Evolutionary conservation across 2,797 vertebrate genomes (phyloP).

Genomic region (Peromyscus melanophrys): DNA sequence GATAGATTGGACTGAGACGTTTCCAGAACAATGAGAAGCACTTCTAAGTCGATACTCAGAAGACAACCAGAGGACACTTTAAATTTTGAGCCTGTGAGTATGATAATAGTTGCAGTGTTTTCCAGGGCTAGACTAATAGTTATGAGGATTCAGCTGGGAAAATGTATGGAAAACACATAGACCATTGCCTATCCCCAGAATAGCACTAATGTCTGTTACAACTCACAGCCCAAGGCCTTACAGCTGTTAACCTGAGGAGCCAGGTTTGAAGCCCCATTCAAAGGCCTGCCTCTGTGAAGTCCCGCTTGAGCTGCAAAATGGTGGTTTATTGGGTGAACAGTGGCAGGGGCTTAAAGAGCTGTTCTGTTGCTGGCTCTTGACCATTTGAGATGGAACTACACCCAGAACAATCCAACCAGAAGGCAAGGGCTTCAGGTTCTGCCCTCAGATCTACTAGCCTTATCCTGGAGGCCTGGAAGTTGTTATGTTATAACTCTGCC

Average conservation of each 20-base stretch:
- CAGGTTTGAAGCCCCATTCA: background rate
- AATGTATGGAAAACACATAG: background rate
- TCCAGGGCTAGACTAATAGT: background rate
- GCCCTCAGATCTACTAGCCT: background rate
- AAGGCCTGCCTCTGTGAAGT: background rate
- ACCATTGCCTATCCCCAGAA: background rate
- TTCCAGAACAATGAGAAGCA: background rate
- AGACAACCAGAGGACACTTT: background rate
- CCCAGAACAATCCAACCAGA: background rate
- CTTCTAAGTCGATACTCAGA: background rate
- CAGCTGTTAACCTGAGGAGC: background rate
- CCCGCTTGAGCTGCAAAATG: background rate
- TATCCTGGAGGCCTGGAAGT: background rate
- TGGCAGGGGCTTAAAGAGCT: background rate
- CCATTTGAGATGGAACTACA: background rate
- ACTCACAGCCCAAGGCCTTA: background rate
- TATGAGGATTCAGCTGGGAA: conserved; percentile 12
- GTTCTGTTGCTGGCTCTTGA: background rate
- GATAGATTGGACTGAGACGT: background rate
- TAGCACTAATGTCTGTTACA: fast-evolving
- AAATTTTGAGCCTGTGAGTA: background rate
- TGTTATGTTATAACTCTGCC: background rate
- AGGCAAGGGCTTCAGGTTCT: background rate
- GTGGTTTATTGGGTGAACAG: background rate
- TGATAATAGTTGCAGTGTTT: background rate